Conservation (phyloP, 2,113 vertebrate genomes). For the Arothron firmamentum region DNA sequence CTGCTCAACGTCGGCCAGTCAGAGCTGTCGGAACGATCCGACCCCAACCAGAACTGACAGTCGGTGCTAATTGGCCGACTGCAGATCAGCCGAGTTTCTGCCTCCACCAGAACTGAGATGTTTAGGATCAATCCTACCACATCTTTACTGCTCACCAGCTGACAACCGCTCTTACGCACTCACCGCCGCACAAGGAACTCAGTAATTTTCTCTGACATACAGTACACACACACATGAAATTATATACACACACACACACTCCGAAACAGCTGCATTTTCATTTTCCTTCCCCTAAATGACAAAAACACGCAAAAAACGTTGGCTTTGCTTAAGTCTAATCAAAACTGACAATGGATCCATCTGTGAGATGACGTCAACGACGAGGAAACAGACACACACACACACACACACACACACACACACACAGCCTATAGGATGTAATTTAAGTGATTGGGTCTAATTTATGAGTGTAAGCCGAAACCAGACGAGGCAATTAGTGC, state of each 20-base stretch:
- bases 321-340: slow-evolving; percentile 72
- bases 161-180: slow-evolving; percentile 67
- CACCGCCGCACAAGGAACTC: slow-evolving; percentile 33
- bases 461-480: slow-evolving; percentile 76
- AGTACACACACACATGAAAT: slow-evolving; percentile 16
- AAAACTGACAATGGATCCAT: slow-evolving; percentile 68
- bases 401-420: slow-evolving; percentile 35
- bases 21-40: slow-evolving; percentile 57
- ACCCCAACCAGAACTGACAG: slow-evolving; percentile 71
- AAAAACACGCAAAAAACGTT: slow-evolving; percentile 68
- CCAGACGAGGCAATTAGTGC: slow-evolving; percentile 60
- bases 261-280: slow-evolving; percentile 64
- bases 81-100: slow-evolving; percentile 48
- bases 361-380: slow-evolving; percentile 69
- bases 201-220: slow-evolving; percentile 33
- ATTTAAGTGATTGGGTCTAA: slow-evolving; percentile 78
- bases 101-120: slow-evolving; percentile 27
- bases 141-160: slow-evolving; percentile 51
- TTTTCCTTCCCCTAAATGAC: slow-evolving; percentile 70
- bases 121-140: slow-evolving; percentile 30
- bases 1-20: slow-evolving; percentile 49
- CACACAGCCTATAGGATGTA: slow-evolving; percentile 60
- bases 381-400: slow-evolving; percentile 23
- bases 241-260: slow-evolving; percentile 19
- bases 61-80: slow-evolving; percentile 64